Conservation (phyloP, 2,888 invertebrate species). For the Erebia palarica region DNA sequence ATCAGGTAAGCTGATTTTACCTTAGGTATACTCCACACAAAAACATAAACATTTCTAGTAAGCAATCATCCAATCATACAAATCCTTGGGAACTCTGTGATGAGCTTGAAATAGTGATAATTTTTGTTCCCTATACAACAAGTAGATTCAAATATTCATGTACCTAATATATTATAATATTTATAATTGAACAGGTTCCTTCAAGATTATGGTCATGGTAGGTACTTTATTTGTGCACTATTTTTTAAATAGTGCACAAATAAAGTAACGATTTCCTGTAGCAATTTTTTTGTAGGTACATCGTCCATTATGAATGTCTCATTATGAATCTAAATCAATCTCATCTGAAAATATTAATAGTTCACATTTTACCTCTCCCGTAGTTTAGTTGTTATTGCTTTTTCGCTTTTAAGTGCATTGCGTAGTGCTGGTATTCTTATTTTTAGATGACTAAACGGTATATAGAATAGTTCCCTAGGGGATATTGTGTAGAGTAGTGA, state of each 20-base stretch:
- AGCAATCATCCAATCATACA: neutral
- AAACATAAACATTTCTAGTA: neutral
- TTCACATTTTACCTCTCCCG: constrained; percentile 18
- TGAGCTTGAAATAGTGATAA: too few relatives aligned
- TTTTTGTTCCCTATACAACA: too few relatives aligned
- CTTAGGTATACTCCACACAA: neutral
- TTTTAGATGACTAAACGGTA: constrained; percentile 15
- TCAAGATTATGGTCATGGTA: constrained; percentile 36
- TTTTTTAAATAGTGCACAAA: neutral
- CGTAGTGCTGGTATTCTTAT: constrained; percentile 23
- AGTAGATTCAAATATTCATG: too few relatives aligned
- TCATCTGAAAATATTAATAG: neutral
- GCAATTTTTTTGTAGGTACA: constrained; percentile 23
- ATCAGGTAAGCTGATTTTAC: too few relatives aligned
- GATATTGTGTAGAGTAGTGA: constrained; percentile 37
- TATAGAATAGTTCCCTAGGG: neutral
- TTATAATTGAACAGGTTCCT: constrained; percentile 34
- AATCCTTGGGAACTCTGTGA: neutral
- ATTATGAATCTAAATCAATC: neutral
- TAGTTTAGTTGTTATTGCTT: constrained; percentile 35
- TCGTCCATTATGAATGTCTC: constrained; percentile 5
- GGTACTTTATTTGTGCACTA: neutral
- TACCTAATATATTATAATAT: neutral
- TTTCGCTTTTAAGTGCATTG: constrained; percentile 30
- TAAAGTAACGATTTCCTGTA: neutral